phyloP scores from a whole-genome alignment of 2,113 vertebrate species.

The Ailuropoda melanoleuca region DNA sequence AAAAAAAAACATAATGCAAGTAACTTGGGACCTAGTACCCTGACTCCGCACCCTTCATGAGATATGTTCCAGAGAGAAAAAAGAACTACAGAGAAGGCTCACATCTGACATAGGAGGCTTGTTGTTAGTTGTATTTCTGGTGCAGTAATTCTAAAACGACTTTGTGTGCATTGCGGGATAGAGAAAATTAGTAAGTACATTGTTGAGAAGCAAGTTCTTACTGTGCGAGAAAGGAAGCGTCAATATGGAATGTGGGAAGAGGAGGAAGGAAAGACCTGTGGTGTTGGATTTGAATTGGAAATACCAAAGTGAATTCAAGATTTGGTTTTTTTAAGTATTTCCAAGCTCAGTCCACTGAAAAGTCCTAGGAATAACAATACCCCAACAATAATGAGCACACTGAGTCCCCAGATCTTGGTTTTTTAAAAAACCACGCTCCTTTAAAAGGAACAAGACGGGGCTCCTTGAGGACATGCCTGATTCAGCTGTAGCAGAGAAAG shows the following conservation, averaged over 20 bases:
- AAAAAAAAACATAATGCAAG: not conserved
- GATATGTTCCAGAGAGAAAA: not conserved
- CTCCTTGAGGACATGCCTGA: not conserved
- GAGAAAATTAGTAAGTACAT: not conserved
- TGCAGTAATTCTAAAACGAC: not conserved
- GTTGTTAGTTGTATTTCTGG: not conserved
- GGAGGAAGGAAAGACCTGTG: not conserved
- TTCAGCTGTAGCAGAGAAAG: not conserved
- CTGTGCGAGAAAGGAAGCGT: not conserved
- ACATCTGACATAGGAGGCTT: not conserved
- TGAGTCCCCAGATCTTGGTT: not conserved
- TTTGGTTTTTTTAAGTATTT: not conserved
- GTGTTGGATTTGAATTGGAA: not conserved
- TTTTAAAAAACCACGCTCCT: not conserved
- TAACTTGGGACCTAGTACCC: not conserved
- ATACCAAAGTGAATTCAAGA: not conserved
- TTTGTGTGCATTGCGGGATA: not conserved
- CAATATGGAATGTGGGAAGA: not conserved
- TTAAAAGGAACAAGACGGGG: not conserved
- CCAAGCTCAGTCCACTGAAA: not conserved
- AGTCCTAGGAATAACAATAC: not conserved
- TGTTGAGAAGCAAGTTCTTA: not conserved
- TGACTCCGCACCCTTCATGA: not conserved
- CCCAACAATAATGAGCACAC: not conserved
- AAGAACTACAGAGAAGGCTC: not conserved